A percentile compares a stretch with the other conserved stretches of the same genome.
phyloP scores from a whole-genome alignment of 2,113 vertebrate species.

The Lipophrys pholis region DNA sequence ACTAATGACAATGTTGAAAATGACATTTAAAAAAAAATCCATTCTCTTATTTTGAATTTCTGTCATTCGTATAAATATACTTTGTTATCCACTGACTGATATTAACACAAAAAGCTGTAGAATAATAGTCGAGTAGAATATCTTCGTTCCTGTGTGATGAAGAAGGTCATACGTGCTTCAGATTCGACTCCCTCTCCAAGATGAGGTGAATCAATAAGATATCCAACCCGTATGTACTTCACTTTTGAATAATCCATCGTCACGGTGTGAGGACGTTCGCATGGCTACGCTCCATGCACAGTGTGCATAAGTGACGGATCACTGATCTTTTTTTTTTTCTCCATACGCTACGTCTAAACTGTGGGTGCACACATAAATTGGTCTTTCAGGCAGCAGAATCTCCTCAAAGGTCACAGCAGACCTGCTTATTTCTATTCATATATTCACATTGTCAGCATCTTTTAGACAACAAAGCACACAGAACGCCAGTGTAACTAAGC shows the following conservation, averaged over 20 bases:
- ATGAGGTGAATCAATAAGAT: conserved; percentile 56
- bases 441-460: conserved; percentile 24
- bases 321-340: not conserved
- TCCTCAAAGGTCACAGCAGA: conserved; percentile 26
- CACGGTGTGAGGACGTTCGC: not conserved
- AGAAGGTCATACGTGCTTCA: not conserved
- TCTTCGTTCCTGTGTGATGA: too few species aligned
- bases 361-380: conserved; percentile 10
- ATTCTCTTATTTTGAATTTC: too few species aligned
- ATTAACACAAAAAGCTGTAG: too few species aligned
- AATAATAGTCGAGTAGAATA: too few species aligned
- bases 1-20: too few species aligned
- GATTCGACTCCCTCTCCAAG: conserved; percentile 22
- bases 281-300: not conserved
- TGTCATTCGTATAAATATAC: too few species aligned
- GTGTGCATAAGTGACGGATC: conserved; percentile 13
- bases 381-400: conserved; percentile 2
- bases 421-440: conserved; percentile 29
- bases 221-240: conserved; percentile 36
- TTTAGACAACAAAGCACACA: conserved; percentile 15
- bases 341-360: conserved; percentile 4
- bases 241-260: conserved; percentile 33
- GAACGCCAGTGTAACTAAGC: not conserved
- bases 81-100: too few species aligned
- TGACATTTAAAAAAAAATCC: too few species aligned